Evolutionary conservation across 1,140 invertebrate species (phyloP).

Genomic region (Drosophila mayri): DNA sequence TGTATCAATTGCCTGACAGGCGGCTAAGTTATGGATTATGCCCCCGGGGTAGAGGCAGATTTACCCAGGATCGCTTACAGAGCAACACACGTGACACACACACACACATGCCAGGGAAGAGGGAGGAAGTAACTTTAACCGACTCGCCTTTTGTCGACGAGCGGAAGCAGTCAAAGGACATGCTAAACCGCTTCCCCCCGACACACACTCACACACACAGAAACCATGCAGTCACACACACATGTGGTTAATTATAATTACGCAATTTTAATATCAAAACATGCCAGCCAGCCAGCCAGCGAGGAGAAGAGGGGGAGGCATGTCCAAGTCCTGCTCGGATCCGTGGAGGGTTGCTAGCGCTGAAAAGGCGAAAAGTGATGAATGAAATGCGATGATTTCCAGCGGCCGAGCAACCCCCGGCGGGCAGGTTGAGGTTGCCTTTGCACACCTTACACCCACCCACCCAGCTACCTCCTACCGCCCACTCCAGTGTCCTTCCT

Average conservation of each 20-base stretch:
- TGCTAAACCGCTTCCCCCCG: conserved; percentile 57
- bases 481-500: conserved; percentile 29
- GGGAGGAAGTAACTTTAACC: conserved; percentile 50
- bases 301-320: conserved; percentile 35
- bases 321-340: conserved; percentile 49
- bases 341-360: conserved; percentile 64
- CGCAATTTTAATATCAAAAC: conserved; percentile 84
- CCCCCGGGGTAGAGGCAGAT: conserved; percentile 66
- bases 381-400: conserved; percentile 84
- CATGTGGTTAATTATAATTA: conserved; percentile 85
- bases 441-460: conserved; percentile 15
- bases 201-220: conserved; percentile 3
- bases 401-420: conserved; percentile 57
- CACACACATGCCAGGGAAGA: neutral
- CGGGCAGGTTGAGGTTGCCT: conserved; percentile 60
- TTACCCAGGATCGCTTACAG: conserved; percentile 77
- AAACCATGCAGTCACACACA: neutral
- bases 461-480: conserved; percentile 12
- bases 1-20: conserved; percentile 81
- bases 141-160: conserved; percentile 42
- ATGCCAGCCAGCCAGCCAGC: conserved; percentile 16
- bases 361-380: conserved; percentile 83
- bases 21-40: conserved; percentile 82
- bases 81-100: conserved; percentile 51
- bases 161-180: conserved; percentile 68